Conservation (phyloP, 1,140 invertebrate genomes). For the Philopotamus ludificatus region DNA sequence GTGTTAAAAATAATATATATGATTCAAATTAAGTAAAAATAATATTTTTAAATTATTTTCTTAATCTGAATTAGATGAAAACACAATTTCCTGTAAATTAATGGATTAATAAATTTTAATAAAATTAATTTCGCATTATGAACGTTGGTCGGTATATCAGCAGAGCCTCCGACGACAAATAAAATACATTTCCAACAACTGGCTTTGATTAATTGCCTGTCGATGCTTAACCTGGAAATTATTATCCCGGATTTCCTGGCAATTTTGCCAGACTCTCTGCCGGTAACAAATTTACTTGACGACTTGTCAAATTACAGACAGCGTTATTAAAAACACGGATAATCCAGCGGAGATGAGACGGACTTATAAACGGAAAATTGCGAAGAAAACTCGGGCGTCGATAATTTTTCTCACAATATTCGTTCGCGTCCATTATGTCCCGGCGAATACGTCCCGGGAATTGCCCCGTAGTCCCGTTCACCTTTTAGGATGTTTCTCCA, state of each 20-base stretch:
- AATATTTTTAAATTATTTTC: background rate
- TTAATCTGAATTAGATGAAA: background rate
- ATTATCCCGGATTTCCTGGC: conserved; percentile 14
- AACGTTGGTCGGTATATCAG: background rate
- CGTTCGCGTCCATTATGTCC: background rate
- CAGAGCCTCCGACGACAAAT: no score
- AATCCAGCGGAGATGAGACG: background rate
- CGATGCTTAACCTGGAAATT: conserved; percentile 19
- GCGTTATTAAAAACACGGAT: background rate
- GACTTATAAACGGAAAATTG: background rate
- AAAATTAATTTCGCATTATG: background rate
- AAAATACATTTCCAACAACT: background rate
- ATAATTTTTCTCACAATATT: background rate
- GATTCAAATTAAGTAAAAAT: background rate
- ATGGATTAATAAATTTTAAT: background rate
- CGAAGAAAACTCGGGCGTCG: no score
- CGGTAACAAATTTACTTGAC: conserved; percentile 1
- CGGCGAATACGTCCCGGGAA: background rate
- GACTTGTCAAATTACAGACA: conserved; percentile 13
- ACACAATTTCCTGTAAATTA: background rate
- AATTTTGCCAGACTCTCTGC: conserved; percentile 9
- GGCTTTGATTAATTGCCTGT: conserved; percentile 19
- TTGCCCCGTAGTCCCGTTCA: background rate
- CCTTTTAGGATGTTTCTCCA: background rate
- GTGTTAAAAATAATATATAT: no score